A percentile compares a stretch with the other conserved stretches of the same genome.
phyloP scores from a whole-genome alignment of 2,888 invertebrate species.

The Pachymerium ferrugineum region DNA sequence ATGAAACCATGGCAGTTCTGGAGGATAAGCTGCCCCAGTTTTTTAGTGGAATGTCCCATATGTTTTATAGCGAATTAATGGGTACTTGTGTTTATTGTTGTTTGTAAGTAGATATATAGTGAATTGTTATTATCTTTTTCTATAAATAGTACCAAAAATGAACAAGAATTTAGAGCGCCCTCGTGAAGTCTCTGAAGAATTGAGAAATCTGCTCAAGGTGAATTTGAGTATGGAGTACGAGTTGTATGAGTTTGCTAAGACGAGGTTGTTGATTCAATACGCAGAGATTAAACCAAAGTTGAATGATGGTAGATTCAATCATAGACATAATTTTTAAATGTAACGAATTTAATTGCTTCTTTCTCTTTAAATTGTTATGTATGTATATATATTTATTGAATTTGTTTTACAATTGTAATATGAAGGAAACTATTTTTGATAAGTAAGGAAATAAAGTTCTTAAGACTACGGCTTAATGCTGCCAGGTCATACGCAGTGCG shows the following conservation, averaged over 20 bases:
- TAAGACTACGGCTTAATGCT: no score
- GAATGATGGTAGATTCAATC: no score
- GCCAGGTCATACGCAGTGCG: no score
- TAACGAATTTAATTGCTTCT: no score
- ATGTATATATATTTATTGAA: no score
- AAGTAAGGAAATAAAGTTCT: no score
- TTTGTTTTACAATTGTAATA: no score
- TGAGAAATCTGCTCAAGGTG: conserved; percentile 74
- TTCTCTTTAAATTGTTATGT: no score
- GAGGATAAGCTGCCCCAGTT: conserved; percentile 79
- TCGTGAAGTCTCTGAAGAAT: conserved; percentile 64
- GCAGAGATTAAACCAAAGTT: background rate
- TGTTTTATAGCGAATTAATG: conserved; percentile 54
- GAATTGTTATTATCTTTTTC: conserved; percentile 5
- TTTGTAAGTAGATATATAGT: background rate
- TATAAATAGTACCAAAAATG: conserved; percentile 47
- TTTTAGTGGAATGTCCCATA: conserved; percentile 68
- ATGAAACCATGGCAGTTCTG: conserved; percentile 75
- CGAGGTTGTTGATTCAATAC: conserved; percentile 58
- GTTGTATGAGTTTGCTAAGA: conserved; percentile 83
- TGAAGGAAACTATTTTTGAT: no score
- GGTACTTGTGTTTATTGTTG: conserved; percentile 44
- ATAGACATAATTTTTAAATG: no score
- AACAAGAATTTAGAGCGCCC: conserved; percentile 47
- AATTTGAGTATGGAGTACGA: conserved; percentile 87